phyloP scores from a whole-genome alignment of 1,140 invertebrate species.

The Batillaria attramentaria region DNA sequence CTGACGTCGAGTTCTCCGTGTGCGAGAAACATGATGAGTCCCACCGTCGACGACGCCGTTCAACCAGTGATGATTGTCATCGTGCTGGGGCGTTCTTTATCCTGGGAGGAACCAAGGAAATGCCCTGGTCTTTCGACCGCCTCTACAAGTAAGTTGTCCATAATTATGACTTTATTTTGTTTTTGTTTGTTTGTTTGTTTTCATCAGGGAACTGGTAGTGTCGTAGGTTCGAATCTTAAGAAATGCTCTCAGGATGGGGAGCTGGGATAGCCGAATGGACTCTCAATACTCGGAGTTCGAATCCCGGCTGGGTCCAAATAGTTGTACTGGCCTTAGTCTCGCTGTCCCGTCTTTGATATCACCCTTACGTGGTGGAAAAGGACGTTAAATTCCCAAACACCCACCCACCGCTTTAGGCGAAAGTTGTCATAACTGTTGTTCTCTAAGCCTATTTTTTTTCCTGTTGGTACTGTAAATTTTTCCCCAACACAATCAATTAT shows the following conservation, averaged over 20 bases:
- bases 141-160: constrained; percentile 31
- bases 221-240: background rate
- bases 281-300: no score
- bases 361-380: no score
- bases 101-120: constrained; percentile 33
- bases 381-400: no score
- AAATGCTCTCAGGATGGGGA: no score
- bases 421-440: background rate
- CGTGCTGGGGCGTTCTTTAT: constrained; percentile 34
- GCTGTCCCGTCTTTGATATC: no score
- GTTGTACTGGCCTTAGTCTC: no score
- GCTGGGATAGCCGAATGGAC: no score
- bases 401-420: background rate
- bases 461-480: background rate
- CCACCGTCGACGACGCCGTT: background rate
- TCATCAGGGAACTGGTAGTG: background rate
- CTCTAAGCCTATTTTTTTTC: background rate
- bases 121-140: constrained; percentile 39
- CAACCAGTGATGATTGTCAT: constrained; percentile 2
- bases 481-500: no score
- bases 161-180: no score
- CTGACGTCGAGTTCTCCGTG: constrained; percentile 29
- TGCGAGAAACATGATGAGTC: constrained; percentile 27
- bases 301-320: no score
- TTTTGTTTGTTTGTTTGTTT: no score